These are phyloP conservation scores for Phaethornis superciliosus DNA, from an alignment of 2,113 vertebrate species.

Conservation along the genomic window DNA sequence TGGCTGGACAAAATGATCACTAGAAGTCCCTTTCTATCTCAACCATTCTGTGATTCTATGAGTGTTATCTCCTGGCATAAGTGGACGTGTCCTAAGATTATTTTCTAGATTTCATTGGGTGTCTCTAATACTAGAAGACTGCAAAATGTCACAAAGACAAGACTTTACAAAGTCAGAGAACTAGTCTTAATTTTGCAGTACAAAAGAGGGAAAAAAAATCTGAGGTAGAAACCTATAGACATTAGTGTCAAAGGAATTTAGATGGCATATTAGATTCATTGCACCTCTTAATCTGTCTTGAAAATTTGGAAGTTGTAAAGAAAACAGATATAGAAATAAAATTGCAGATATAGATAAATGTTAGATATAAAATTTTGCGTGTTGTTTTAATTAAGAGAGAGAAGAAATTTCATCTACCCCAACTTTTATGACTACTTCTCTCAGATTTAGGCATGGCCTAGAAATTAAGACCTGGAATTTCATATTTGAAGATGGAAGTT, in stretches of 20 bases:
- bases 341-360: no score
- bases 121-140: not conserved
- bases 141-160: not conserved
- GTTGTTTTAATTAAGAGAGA: not conserved
- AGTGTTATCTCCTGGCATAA: not conserved
- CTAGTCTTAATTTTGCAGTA: not conserved
- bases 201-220: not conserved
- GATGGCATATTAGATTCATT: not conserved
- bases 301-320: not conserved
- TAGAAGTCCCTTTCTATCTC: not conserved
- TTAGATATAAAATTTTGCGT: no score
- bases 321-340: no score
- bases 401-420: not conserved
- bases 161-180: not conserved
- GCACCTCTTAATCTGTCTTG: not conserved
- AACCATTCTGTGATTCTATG: not conserved
- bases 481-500: not conserved
- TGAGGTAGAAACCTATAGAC: not conserved
- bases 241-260: not conserved
- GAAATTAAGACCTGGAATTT: not conserved
- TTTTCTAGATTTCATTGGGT: rapidly evolving
- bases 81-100: not conserved
- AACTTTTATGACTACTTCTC: not conserved
- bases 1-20: not conserved
- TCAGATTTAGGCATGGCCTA: not conserved